A percentile compares a stretch with the other conserved stretches of the same genome.
Conservation (phyloP, 2,888 invertebrate genomes). For the Torymus tubicola region DNA sequence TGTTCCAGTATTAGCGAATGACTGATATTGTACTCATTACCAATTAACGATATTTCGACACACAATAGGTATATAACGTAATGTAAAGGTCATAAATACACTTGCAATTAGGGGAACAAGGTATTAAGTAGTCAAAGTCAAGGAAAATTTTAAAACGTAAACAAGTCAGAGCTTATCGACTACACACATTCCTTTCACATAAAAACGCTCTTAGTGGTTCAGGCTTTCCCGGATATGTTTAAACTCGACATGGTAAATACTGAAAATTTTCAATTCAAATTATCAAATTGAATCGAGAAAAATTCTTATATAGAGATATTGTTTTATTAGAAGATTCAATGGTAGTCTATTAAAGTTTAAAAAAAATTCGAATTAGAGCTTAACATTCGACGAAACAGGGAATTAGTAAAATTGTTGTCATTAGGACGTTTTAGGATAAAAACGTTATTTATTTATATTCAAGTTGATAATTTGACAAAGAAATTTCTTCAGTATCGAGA, state of each 20-base stretch:
- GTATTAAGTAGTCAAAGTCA: slow-evolving; percentile 59
- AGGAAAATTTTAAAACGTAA: slow-evolving; percentile 25
- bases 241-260: slow-evolving; percentile 4
- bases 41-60: slow-evolving; percentile 61
- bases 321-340: too few species aligned
- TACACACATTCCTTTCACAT: slow-evolving; percentile 12
- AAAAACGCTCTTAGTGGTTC: slow-evolving; percentile 20
- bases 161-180: slow-evolving; percentile 33
- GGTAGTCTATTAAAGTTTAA: not conserved
- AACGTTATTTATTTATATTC: not conserved
- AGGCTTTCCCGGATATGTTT: slow-evolving; percentile 30
- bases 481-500: slow-evolving; percentile 13
- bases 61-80: slow-evolving; percentile 41
- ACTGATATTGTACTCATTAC: slow-evolving; percentile 67
- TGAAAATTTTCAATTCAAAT: not conserved
- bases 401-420: not conserved
- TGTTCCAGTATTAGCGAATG: slow-evolving; percentile 66
- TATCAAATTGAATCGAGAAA: too few species aligned
- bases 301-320: too few species aligned
- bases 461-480: slow-evolving; percentile 16
- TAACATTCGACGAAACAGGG: not conserved
- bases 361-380: too few species aligned
- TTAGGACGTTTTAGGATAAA: not conserved
- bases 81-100: slow-evolving; percentile 62
- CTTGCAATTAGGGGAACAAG: slow-evolving; percentile 63